Conservation (phyloP, 2,888 invertebrate genomes). For the Cheilosia vernalis region DNA sequence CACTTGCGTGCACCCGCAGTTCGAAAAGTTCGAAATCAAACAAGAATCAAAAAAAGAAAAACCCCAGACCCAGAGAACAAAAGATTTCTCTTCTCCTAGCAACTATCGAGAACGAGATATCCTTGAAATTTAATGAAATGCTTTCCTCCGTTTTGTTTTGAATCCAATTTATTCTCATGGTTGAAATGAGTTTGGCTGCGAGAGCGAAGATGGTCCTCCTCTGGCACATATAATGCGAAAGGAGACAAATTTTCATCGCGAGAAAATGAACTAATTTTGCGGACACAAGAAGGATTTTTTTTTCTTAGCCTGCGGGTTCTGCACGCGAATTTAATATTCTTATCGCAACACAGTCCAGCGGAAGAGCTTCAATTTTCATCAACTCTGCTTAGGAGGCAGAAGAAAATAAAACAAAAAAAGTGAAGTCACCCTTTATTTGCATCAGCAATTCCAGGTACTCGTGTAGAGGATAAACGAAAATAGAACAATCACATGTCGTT, state of each 20-base stretch:
- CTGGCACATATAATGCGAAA: conserved; percentile 16
- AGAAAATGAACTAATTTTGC: conserved; percentile 56
- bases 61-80: not conserved
- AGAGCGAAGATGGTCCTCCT: not conserved
- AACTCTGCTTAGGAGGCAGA: not conserved
- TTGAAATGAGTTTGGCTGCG: conserved; percentile 11
- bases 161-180: conserved; percentile 59
- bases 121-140: conserved; percentile 34
- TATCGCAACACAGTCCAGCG: conserved; percentile 29
- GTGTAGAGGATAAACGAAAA: not conserved
- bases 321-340: conserved; percentile 59
- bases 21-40: conserved; percentile 39
- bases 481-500: not conserved
- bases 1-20: conserved; percentile 18
- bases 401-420: not conserved
- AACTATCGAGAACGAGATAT: conserved; percentile 36
- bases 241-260: conserved; percentile 28
- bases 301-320: not conserved
- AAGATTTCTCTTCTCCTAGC: conserved; percentile 9
- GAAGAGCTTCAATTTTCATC: conserved; percentile 35
- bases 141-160: conserved; percentile 37
- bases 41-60: conserved; percentile 9
- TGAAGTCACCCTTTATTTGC: not conserved
- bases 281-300: conserved; percentile 39
- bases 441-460: not conserved